Evolutionary conservation across 2,797 vertebrate species (phyloP), one percentile per base, ranked within the genome.

Genomic region (Gadopsis bispinosus): DNA sequence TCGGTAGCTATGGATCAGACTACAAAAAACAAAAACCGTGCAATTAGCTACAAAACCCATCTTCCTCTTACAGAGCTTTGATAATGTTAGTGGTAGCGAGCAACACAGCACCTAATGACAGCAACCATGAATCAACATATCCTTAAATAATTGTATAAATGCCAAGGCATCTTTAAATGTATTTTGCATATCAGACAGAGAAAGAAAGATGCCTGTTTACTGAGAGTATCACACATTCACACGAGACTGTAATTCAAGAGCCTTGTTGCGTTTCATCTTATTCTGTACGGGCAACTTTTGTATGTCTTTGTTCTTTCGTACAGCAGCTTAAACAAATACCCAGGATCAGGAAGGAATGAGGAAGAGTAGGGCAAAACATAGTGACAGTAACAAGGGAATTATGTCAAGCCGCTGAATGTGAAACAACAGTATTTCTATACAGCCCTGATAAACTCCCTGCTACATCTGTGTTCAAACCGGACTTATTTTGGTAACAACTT

Each of bases 301-400:
- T 67, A 73, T 33, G 54, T 60, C 54, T 79, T 83, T 85, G 76
- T 69, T 58, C 58, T 70, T 86, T 69, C 66, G n/a, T 60, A 48
- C 10, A 60, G 75, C 61, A 65, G 72, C 41, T 78, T 79, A 72
- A 81, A 80, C 86, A 84, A 86, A 84, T 60, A 79, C 29, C 29
- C 53, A 31, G 43, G 69, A 83, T 81, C 70, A 56, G 74, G 20
- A 63, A 79, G 78, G 75, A 85, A 91, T 86, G 77, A 74, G 69
- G 80, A 91, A 85, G 69, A 75, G 29, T 50, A 66, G 51, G 67
- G 22, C 3, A 51, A 70, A 70, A 73, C 53, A 69, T 4, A 60
- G 56, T 26, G 3, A 73, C 63, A 75, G 45, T 41, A 79, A 31
- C 41, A 69, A 69, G 19, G 20, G 54, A 72, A 56, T 62, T 58